Conservation (phyloP, 1,140 invertebrate genomes). For the Neelides sp. region DNA sequence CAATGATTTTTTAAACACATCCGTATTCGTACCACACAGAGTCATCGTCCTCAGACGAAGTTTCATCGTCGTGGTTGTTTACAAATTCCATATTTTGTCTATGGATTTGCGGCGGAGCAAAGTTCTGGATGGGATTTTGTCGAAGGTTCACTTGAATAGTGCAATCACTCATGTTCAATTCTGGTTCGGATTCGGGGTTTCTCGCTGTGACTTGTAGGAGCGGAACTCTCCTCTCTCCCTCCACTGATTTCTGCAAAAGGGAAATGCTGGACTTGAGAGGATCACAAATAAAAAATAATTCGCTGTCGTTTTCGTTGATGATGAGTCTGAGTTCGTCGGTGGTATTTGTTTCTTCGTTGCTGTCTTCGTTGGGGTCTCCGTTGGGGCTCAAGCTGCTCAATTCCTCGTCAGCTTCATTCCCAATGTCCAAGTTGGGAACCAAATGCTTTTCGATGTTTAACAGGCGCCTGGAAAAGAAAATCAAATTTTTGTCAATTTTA, state of each 20-base stretch:
- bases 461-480: slow-evolving; percentile 15
- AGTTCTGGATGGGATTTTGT: background rate
- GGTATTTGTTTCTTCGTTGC: background rate
- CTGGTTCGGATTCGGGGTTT: background rate
- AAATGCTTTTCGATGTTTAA: slow-evolving; percentile 9
- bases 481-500: background rate
- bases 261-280: background rate
- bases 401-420: slow-evolving; percentile 28
- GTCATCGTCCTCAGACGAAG: slow-evolving; percentile 27
- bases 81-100: slow-evolving; percentile 22
- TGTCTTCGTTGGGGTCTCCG: slow-evolving; percentile 17
- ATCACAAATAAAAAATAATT: slow-evolving; percentile 13
- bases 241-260: slow-evolving; percentile 1
- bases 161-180: slow-evolving; percentile 14
- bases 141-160: slow-evolving; percentile 22
- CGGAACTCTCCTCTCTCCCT: background rate
- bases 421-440: slow-evolving; percentile 15
- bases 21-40: slow-evolving; percentile 31
- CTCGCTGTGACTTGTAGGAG: too few relatives aligned
- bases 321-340: background rate
- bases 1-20: slow-evolving; percentile 25
- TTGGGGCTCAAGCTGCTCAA: slow-evolving; percentile 26
- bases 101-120: slow-evolving; percentile 10
- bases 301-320: slow-evolving; percentile 13
- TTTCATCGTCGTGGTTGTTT: background rate